Evolutionary conservation across 2,113 vertebrate genomes (phyloP), one percentile per base, ranked within the genome.

Genomic region (Taurulus bubalis): DNA sequence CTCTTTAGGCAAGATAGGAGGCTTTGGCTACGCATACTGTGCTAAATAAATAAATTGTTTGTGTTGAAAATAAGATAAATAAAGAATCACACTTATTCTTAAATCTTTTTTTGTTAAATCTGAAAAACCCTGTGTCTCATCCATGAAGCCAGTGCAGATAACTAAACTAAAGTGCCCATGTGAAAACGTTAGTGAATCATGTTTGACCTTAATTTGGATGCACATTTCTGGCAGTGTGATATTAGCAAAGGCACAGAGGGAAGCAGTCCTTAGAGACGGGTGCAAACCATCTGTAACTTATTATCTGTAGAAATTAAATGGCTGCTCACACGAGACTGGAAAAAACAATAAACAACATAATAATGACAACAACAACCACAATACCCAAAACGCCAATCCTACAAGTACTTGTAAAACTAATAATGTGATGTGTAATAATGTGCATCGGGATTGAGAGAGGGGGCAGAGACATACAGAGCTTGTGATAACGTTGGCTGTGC

Each of bases 281-380:
- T 40, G 49, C 16, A 38, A 59, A 66, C 71, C 72, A 85, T 86
- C 85, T 88, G 82, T 66, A 71, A 70, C 22, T 71, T 73, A 84
- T 84, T 87, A 88, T 72, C 34, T 78, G 75, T 28, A 47, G 73
- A 86, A 80, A 72, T 24, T 51, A 78, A 87, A 80, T 62, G 71
- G 69, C 59, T 34, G 55, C 18, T 1, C 47, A 45, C 49, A 60
- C 47, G 47, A 60, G 68, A 38, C 45, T 0, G 4, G 28, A 70
- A 63, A 45, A 83, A 65, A 11, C 16, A 55, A 71, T 55, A 79
- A 86, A 86, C 30, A 80, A 47, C 0, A 80, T 71, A 56, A 76
- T 82, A 38, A 83, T 42, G 58, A 78, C 51, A 68, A 64, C 38
- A 86, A 67, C n/a, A 77, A 36, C 40, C 60, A 59, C 20, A 80